Percentiles rank a stretch among this genome's conserved stretches.
Evolutionary conservation across 2,113 vertebrate genomes (phyloP).

Genomic region (Larimichthys crocea): DNA sequence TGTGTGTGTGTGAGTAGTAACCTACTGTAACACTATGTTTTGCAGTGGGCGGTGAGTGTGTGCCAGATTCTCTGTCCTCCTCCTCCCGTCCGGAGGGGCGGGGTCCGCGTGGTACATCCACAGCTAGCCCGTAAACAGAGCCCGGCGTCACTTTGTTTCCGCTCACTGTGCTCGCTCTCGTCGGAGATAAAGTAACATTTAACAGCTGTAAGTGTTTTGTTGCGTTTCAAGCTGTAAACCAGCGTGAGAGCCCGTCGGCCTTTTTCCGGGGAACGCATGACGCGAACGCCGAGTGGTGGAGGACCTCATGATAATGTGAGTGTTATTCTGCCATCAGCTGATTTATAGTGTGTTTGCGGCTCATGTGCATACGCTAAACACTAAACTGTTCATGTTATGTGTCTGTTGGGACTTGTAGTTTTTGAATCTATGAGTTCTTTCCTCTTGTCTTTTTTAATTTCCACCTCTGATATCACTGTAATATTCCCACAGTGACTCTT

Average conservation of each 20-base stretch:
- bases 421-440: no score
- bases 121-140: background rate
- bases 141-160: constrained; percentile 13
- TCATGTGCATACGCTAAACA: background rate
- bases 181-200: background rate
- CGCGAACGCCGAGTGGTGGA: constrained; percentile 4
- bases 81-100: constrained; percentile 67
- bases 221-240: no score
- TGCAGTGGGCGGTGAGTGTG: constrained; percentile 11
- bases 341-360: background rate
- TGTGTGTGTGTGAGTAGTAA: background rate
- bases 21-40: background rate
- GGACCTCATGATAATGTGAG: constrained; percentile 30
- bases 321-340: background rate
- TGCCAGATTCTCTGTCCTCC: constrained; percentile 28
- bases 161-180: background rate
- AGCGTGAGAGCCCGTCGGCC: background rate
- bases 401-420: background rate
- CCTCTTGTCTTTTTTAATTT: background rate
- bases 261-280: constrained; percentile 3
- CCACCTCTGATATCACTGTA: background rate
- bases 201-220: no score
- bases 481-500: background rate
- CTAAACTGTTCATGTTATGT: background rate
- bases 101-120: constrained; percentile 52